Conservation (phyloP, 2,113 vertebrate genomes). For the Sceloporus tristichus region DNA sequence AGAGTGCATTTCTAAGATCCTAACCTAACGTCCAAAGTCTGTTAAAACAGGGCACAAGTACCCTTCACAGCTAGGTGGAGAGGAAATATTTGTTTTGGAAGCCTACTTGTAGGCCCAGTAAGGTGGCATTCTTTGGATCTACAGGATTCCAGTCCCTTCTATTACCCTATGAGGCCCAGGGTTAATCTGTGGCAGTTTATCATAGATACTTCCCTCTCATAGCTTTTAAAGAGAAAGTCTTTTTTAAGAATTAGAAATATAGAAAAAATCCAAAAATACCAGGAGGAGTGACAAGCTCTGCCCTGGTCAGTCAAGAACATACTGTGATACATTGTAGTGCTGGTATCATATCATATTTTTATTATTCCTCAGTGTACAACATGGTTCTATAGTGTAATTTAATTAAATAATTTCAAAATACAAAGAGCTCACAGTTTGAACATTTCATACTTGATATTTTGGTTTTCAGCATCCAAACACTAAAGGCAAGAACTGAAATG, state of each 20-base stretch:
- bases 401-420: not conserved
- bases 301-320: not conserved
- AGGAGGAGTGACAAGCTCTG: not conserved
- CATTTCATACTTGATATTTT: not conserved
- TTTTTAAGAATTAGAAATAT: not conserved
- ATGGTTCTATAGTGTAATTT: not conserved
- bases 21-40: too few relatives aligned
- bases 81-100: too few relatives aligned
- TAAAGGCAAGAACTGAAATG: not conserved
- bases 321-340: not conserved
- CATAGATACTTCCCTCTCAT: not conserved
- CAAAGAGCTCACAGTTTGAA: not conserved
- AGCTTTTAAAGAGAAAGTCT: not conserved
- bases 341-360: not conserved
- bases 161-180: too few relatives aligned
- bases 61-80: too few relatives aligned
- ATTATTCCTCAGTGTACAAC: not conserved
- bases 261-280: not conserved
- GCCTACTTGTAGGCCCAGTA: too few relatives aligned
- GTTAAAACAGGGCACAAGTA: too few relatives aligned
- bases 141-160: too few relatives aligned
- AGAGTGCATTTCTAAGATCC: too few relatives aligned
- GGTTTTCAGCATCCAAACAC: not conserved
- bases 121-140: too few relatives aligned
- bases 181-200: not conserved